Conservation (phyloP, 2,797 vertebrate genomes). For the Myripristis jacobus region DNA sequence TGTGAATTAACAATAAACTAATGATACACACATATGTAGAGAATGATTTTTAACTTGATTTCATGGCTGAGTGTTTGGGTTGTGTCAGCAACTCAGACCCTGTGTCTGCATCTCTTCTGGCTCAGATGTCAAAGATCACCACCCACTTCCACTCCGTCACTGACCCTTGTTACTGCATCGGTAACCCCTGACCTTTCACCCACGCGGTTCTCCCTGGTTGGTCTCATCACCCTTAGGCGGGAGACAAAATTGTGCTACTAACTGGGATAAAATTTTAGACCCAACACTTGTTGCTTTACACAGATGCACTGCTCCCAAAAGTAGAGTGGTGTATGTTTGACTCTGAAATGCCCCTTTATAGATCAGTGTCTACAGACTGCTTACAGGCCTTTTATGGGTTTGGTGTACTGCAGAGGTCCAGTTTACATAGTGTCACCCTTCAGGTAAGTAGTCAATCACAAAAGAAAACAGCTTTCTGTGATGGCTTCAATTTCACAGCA, state of each 20-base stretch:
- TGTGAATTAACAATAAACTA: too few relatives aligned
- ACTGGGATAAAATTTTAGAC: constrained; percentile 9
- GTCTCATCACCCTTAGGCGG: constrained; percentile 29
- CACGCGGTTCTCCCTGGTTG: constrained; percentile 40
- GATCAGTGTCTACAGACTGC: background rate
- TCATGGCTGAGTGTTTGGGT: constrained; percentile 34
- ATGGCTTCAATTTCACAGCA: too few relatives aligned
- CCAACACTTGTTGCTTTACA: constrained; percentile 1
- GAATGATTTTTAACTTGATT: constrained; percentile 29
- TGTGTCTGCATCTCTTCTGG: constrained; percentile 53
- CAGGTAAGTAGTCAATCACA: background rate
- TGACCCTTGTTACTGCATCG: constrained; percentile 60
- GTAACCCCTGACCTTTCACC: constrained; percentile 63
- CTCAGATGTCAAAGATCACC: constrained; percentile 64
- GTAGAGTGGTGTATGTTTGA: background rate
- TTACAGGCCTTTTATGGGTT: background rate
- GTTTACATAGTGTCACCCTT: background rate
- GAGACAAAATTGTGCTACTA: constrained; percentile 3
- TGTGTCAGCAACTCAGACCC: constrained; percentile 29
- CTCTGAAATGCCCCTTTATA: background rate
- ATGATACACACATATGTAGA: background rate
- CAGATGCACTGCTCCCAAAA: background rate
- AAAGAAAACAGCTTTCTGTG: background rate
- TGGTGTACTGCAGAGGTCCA: background rate
- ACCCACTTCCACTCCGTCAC: constrained; percentile 52